These are phyloP conservation scores for Drosophila parthenogenetica DNA, from an alignment of 2,888 invertebrate genomes.

Conservation along the genomic window DNA sequence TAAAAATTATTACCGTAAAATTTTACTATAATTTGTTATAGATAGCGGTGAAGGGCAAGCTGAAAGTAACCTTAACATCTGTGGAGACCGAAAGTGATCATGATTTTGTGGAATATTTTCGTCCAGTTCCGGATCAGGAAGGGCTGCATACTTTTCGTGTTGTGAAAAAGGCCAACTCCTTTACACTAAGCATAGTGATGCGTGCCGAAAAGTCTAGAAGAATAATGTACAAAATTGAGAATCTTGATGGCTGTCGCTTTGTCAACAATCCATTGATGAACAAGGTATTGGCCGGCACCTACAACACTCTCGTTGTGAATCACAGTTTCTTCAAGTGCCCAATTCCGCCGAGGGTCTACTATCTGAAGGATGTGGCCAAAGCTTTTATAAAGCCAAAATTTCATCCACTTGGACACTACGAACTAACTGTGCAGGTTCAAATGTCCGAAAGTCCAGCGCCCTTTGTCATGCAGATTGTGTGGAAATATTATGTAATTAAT, in stretches of 20 bases:
- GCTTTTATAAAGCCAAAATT: slow-evolving; percentile 7
- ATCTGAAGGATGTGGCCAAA: slow-evolving; percentile 18
- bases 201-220: slow-evolving; percentile 6
- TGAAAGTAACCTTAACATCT: slow-evolving; percentile 14
- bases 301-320: slow-evolving; percentile 39
- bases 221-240: slow-evolving; percentile 33
- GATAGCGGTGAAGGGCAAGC: slow-evolving; percentile 7
- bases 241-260: slow-evolving; percentile 47
- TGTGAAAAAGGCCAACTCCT: background rate
- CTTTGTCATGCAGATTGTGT: slow-evolving; percentile 37
- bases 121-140: background rate
- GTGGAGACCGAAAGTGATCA: slow-evolving; percentile 44
- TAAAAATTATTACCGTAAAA: no score
- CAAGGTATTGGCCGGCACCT: slow-evolving; percentile 29
- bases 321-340: slow-evolving; percentile 45
- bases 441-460: slow-evolving; percentile 24
- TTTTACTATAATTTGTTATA: no score
- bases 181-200: slow-evolving; percentile 26
- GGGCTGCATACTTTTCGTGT: slow-evolving; percentile 36
- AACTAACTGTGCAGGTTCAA: slow-evolving; percentile 21
- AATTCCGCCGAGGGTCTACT: slow-evolving; percentile 47
- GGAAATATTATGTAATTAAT: slow-evolving; percentile 28
- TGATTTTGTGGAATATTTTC: slow-evolving; percentile 47
- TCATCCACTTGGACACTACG: slow-evolving; percentile 29
- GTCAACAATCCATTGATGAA: slow-evolving; percentile 36